Evolutionary conservation across 92 coral and sea anemone genomes (phyloP), one percentile per base, ranked within the genome.

Genomic region (Siderastrea siderea): DNA sequence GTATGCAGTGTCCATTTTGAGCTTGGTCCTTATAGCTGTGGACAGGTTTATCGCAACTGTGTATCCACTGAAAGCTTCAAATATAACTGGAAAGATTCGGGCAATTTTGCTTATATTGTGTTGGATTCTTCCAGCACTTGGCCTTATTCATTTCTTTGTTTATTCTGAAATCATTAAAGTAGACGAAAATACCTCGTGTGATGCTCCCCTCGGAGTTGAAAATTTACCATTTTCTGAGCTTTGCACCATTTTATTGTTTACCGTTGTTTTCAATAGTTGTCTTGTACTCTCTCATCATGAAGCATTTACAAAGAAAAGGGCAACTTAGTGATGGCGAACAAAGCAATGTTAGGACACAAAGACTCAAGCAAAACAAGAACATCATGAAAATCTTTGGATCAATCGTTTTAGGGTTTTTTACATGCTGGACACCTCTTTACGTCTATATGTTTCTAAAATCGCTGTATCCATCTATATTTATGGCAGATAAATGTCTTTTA

Each of bases 371-470:
- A 43, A 79, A 79, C 6, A 47, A 79, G 9, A 79, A 79, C 72
- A 17, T 79, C 3, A 47, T 79, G 84, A 79, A 49, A 61, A 63
- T 79, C 47, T 64, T 79, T 26, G 38, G 38, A 26, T 26, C 38
- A 26, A 26, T 26, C 38, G 38, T 26, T 26, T 26, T 26, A 26
- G 73, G 72, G 64, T 79, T 79, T 63, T 79, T 63, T 68, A 52
- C 11, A 11, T 64, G 84, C 61, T 79, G 84, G 84, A 79, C 84
- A 62, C 84, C 84, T n/a, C 73, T 79, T 13, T 79, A 66, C 49
- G 13, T 64, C 48, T 79, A 64, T 9, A 14, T 79, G 72, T 47
- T 79, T 65, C 71, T 79, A 15, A 64, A 66, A 79, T 3, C 53
- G 63, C 60, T 65, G 6, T 44, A 79, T 47, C 84, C 73, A 65